Evolutionary conservation across 2,797 vertebrate genomes (phyloP).

Genomic region (Masticophis lateralis): DNA sequence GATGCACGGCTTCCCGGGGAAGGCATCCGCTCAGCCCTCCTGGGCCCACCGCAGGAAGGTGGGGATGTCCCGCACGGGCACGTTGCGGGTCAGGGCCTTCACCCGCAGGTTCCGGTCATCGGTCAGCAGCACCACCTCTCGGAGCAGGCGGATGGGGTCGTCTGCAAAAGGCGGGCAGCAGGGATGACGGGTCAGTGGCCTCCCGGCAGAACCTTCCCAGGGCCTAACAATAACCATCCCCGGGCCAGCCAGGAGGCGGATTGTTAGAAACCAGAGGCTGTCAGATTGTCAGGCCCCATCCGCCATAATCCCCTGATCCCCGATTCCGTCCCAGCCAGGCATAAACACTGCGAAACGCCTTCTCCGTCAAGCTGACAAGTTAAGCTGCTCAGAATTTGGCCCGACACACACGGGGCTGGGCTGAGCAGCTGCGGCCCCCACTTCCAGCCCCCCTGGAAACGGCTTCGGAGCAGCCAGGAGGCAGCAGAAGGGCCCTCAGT

Average conservation of each 20-base stretch:
- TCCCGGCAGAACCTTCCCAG: slow-evolving; percentile 67
- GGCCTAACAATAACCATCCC: slow-evolving; percentile 78
- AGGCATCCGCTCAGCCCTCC: slow-evolving; percentile 76
- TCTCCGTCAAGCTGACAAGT: slow-evolving; percentile 81
- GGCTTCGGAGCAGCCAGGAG: neutral
- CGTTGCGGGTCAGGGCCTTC: slow-evolving; percentile 93
- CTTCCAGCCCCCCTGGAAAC: neutral
- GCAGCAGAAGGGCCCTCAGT: fast-evolving
- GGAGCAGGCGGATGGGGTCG: slow-evolving; percentile 86
- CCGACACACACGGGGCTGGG: slow-evolving; percentile 65
- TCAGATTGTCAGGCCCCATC: slow-evolving; percentile 81
- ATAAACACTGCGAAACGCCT: slow-evolving; percentile 80
- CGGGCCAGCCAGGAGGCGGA: neutral
- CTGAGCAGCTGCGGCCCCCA: neutral
- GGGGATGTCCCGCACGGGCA: slow-evolving; percentile 94
- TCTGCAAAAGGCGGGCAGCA: slow-evolving; percentile 64
- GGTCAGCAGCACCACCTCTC: slow-evolving; percentile 95
- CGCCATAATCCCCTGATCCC: slow-evolving; percentile 80
- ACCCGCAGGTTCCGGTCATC: slow-evolving; percentile 97
- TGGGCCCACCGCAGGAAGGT: slow-evolving; percentile 92
- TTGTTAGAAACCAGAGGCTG: slow-evolving; percentile 84
- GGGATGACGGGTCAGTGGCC: neutral
- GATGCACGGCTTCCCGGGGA: slow-evolving; percentile 60
- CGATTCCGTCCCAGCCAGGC: slow-evolving; percentile 78
- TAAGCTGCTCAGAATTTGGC: slow-evolving; percentile 79